Evolutionary conservation across 2,797 vertebrate genomes (phyloP), one percentile per base, ranked within the genome.

Genomic region (Odontamblyopus rebecca): DNA sequence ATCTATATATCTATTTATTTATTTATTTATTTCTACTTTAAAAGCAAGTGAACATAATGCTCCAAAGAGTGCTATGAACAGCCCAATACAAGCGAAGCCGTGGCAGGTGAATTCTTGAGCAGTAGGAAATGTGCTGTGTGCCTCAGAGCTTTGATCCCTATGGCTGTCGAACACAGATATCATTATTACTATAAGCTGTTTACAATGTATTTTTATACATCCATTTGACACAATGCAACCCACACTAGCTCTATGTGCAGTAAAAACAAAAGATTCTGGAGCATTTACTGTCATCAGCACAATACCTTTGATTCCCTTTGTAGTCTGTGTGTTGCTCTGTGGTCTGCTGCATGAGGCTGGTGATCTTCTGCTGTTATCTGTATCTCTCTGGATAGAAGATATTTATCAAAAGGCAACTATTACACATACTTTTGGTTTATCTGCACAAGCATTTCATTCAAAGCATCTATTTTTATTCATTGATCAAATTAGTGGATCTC

Each of bases 71-170:
- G 2, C 5, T 7, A 65, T 48, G 9, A 64, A 64, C 29, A 3
- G 30, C 44, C 15, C 64, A 51, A 5, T n/a, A 67, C 44, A 9
- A 53, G 27, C 27, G 30, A 51, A 19, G 26, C 26, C 16, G 9
- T 41, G n/a, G 12, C 64, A 66, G 64, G 65, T 53, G 65, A 11
- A 19, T 54, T 67, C 29, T 32, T 54, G 27, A 67, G 53, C 65
- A 53, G 65, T 18, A 4, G 65, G 27, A 16, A n/a, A 53, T 30
- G 48, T 32, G 29, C 23, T 50, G 23, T 50, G 44, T 29, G 27
- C 6, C 27, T 50, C 23, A 51, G 16, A 16, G 2, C 64, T 67
- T 67, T 67, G 65, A 67, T 67, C 65, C 29, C 29, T 15, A 23
- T 32, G n/a, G 16, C 65, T 67, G 50, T 54, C 19, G 8, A 67